Evolutionary conservation across 2,113 vertebrate species (phyloP).

Genomic region (Morone saxatilis): DNA sequence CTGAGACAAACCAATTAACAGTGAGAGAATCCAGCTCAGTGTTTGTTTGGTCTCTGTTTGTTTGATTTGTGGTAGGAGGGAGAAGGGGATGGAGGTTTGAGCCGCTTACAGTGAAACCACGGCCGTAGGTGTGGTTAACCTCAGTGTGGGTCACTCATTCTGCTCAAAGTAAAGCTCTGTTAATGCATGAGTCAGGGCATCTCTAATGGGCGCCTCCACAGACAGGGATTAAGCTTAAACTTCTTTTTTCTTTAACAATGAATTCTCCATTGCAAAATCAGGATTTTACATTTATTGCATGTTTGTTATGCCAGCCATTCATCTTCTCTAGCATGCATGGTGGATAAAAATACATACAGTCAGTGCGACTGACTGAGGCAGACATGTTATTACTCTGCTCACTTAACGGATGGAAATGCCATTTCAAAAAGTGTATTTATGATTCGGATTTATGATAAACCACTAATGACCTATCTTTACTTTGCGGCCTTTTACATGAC

Average conservation of each 20-base stretch:
- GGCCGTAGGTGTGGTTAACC: constrained; percentile 81
- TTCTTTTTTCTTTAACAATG: constrained; percentile 49
- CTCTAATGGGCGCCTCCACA: constrained; percentile 45
- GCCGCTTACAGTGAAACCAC: constrained; percentile 63
- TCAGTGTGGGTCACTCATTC: constrained; percentile 72
- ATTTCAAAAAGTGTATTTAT: constrained; percentile 74
- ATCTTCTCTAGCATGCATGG: constrained; percentile 26
- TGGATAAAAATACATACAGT: constrained; percentile 57
- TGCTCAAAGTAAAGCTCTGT: constrained; percentile 60
- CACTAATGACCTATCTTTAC: constrained; percentile 78
- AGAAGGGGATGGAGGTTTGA: constrained; percentile 59
- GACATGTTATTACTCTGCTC: constrained; percentile 59
- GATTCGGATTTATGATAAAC: constrained; percentile 76
- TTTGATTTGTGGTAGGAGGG: constrained; percentile 64
- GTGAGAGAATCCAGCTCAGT: constrained; percentile 43
- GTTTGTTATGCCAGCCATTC: constrained; percentile 45
- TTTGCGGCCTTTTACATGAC: constrained; percentile 75
- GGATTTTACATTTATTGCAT: constrained; percentile 39
- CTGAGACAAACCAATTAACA: constrained; percentile 56
- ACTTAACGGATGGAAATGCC: constrained; percentile 70
- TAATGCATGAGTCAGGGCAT: constrained; percentile 50
- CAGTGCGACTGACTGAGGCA: constrained; percentile 45
- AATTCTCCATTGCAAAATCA: constrained; percentile 51
- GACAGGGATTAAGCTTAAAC: constrained; percentile 36
- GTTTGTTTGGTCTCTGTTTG: constrained; percentile 69